phyloP scores from a whole-genome alignment of 2,797 vertebrate genomes.

The Sternarchorhynchus goeldii region DNA sequence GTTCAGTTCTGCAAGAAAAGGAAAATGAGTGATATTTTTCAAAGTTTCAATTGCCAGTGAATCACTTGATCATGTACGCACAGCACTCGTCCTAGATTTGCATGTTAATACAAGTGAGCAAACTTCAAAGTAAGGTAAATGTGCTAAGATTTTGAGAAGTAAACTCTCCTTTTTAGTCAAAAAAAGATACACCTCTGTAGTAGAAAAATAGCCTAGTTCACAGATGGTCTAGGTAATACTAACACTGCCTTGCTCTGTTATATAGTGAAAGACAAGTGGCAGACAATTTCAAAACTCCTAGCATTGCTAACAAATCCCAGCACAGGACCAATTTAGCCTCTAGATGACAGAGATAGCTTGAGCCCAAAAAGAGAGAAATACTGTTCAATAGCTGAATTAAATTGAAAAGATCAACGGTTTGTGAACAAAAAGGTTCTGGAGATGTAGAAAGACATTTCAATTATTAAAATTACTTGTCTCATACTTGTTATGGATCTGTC shows the following conservation, averaged over 20 bases:
- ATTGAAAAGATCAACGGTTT: background rate
- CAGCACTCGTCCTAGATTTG: no score
- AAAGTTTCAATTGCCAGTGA: no score
- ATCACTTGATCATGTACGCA: no score
- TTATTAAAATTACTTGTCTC: background rate
- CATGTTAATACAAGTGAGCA: no score
- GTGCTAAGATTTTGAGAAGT: no score
- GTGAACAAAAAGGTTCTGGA: no score
- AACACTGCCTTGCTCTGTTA: background rate
- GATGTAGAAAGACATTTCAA: background rate
- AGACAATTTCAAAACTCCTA: constrained; percentile 45
- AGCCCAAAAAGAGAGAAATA: background rate
- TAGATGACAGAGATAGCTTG: background rate
- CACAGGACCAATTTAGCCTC: constrained; percentile 52
- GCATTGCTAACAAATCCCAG: constrained; percentile 48
- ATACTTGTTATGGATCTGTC: background rate
- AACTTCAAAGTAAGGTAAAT: no score
- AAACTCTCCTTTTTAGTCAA: no score
- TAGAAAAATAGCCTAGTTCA: background rate
- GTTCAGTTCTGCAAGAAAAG: no score
- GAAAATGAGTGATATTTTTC: no score
- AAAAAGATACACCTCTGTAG: background rate
- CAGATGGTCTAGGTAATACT: constrained; percentile 41
- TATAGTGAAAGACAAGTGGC: constrained; percentile 24
- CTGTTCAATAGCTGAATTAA: background rate